These are phyloP conservation scores for Kuschelorhynchus macadamiae DNA, from an alignment of 2,888 invertebrate species.

Conservation along the genomic window DNA sequence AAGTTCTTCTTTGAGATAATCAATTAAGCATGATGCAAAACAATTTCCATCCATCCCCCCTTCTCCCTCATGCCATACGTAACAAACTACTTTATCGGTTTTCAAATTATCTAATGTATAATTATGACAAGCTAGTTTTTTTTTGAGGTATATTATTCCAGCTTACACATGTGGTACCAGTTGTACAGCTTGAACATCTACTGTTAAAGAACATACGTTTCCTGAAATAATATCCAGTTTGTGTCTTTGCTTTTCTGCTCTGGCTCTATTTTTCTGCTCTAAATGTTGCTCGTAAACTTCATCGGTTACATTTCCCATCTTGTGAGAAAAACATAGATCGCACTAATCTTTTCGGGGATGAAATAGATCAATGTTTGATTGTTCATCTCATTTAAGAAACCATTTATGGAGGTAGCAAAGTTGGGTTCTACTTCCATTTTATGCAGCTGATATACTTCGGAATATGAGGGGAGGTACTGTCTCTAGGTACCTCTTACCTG, in stretches of 20 bases:
- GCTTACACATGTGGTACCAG: conserved; percentile 36
- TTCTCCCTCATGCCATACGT: conserved; percentile 52
- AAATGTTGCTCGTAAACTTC: too few species aligned
- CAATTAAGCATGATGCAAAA: conserved; percentile 7
- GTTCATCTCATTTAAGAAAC: conserved; percentile 22
- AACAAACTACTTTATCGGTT: conserved; percentile 46
- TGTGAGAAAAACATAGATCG: conserved; percentile 42
- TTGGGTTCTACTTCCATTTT: neutral
- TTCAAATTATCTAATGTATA: too few species aligned
- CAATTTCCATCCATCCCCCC: conserved; percentile 20
- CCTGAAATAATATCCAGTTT: neutral
- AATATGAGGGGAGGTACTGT: too few species aligned
- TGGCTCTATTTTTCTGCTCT: too few species aligned
- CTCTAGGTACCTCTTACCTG: too few species aligned
- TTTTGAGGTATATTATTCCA: conserved; percentile 41
- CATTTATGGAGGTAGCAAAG: neutral
- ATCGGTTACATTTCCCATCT: too few species aligned
- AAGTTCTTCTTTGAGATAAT: conserved; percentile 6
- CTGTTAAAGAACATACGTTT: conserved; percentile 7
- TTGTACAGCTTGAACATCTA: conserved; percentile 12
- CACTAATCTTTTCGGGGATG: conserved; percentile 45
- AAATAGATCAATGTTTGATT: conserved; percentile 39
- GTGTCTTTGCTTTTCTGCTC: too few species aligned
- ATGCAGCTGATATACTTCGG: too few species aligned
- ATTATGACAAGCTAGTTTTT: conserved; percentile 48